Conservation (phyloP, 2,888 invertebrate species). For the Schrankia costaestrigalis region DNA sequence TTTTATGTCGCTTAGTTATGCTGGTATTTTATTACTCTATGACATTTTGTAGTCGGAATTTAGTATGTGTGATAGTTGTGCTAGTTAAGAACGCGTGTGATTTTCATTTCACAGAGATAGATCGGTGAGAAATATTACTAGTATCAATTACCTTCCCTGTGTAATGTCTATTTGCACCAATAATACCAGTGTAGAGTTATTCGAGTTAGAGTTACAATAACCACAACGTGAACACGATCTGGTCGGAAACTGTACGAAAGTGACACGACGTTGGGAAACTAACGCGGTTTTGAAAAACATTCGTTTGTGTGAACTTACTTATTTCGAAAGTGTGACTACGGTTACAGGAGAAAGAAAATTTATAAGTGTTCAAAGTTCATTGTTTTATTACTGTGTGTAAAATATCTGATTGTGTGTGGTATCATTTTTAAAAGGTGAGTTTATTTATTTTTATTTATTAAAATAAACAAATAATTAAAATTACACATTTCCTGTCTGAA, state of each 20-base stretch:
- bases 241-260: constrained; percentile 67
- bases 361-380: constrained; percentile 38
- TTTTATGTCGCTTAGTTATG: constrained; percentile 11
- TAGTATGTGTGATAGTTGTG: constrained; percentile 43
- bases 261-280: constrained; percentile 70
- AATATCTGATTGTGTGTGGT: constrained; percentile 15
- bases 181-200: constrained; percentile 60
- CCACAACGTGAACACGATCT: constrained; percentile 75
- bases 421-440: constrained; percentile 37
- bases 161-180: constrained; percentile 64
- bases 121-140: constrained; percentile 59
- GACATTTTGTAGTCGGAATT: constrained; percentile 43
- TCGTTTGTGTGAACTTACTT: constrained; percentile 48
- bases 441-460: too few relatives aligned
- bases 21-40: constrained; percentile 38
- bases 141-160: constrained; percentile 73
- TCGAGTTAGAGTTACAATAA: constrained; percentile 67
- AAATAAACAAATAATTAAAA: too few relatives aligned
- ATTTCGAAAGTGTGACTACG: constrained; percentile 47
- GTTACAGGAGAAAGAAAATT: constrained; percentile 30
- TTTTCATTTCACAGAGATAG: constrained; percentile 67
- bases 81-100: constrained; percentile 51
- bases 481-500: too few relatives aligned
- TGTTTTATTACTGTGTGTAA: constrained; percentile 26
- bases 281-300: constrained; percentile 67